Base-by-base conservation (phyloP, 1,140 invertebrate genomes). In the Agrypnia vestita region DNA sequence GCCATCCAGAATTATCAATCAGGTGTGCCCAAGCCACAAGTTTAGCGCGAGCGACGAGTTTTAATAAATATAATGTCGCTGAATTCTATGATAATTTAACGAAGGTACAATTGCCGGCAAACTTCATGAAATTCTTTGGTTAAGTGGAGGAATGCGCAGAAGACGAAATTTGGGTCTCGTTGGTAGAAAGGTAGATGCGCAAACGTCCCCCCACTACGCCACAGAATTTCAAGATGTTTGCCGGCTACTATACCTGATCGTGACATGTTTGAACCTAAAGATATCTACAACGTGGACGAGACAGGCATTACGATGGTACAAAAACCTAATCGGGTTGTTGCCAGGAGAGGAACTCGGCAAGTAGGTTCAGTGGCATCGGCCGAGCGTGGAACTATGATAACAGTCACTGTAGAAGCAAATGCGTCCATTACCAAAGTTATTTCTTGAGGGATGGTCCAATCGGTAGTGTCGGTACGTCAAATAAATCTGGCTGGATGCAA, bases 361-460 rank as follows among this genome's bases (percentile, higher is more conserved):
- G 85, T 90, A 3, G 88, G 87, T 44, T 55, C 84, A 76, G 72
- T 89, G 12, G 89, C 86, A 7, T 89, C 87, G 25, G 86, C 84
- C 4, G 89, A 91, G 85, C 77, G 86, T 47, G 88, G 87, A 44
- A 85, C 84, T 12, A 82, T 88, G 53, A 85, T 90, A 8, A 90
- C 89, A 61, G 76, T 89, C n/a, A 79, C 83, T 43, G 77, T 83
- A 83, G 84, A 85, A 19, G 85, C 85, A 8, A 88, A 84, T 85
- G 89, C 88, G 84, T 86, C 7, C 80, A 85, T 74, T 89, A 84
- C 78, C 83, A 87, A 55, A 84, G 86, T n/a, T 85, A 88, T 80
- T 89, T 91, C 77, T 77, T 91, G 7, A 85, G 84, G 64, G 86
- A 87, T 84, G 88, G 86, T 25, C 89, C 88, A 51, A 7, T 84